These are phyloP conservation scores for Ophioninae sp. DNA, from an alignment of 2,888 invertebrate genomes.

Conservation along the genomic window DNA sequence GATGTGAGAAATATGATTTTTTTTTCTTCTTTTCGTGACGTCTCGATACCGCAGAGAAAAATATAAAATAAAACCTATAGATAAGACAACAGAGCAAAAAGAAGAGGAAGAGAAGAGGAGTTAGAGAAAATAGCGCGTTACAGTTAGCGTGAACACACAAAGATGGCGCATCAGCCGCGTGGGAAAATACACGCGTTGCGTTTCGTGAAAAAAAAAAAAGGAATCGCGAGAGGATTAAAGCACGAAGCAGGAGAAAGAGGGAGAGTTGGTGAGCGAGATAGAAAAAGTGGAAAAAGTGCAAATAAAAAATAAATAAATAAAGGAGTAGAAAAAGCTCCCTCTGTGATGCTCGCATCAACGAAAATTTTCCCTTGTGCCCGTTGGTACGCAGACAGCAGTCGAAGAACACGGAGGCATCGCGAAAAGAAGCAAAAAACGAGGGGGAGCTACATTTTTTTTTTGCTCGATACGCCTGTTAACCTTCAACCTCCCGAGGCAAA, in stretches of 20 bases:
- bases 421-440: constrained; percentile 27
- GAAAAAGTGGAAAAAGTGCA: constrained; percentile 27
- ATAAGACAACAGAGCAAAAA: background rate
- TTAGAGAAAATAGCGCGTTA: constrained; percentile 36
- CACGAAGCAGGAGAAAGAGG: constrained; percentile 39
- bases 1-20: constrained; percentile 48
- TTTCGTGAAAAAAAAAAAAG: constrained; percentile 45
- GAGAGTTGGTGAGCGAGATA: background rate
- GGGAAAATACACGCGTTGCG: constrained; percentile 61
- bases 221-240: constrained; percentile 59
- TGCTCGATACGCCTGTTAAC: constrained; percentile 42
- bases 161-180: constrained; percentile 51
- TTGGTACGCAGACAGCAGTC: constrained; percentile 20
- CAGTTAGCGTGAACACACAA: constrained; percentile 20
- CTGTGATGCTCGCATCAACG: constrained; percentile 43
- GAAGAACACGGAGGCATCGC: constrained; percentile 10
- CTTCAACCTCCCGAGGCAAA: constrained; percentile 47
- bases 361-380: constrained; percentile 26
- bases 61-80: constrained; percentile 1
- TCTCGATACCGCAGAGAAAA: constrained; percentile 18
- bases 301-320: constrained; percentile 5
- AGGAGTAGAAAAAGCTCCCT: constrained; percentile 25
- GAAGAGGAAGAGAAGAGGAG: constrained; percentile 1
- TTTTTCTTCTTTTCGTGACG: constrained; percentile 40
- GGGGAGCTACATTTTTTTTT: constrained; percentile 39